phyloP scores from a whole-genome alignment of 2,888 invertebrate species.

The Meganola albula region DNA sequence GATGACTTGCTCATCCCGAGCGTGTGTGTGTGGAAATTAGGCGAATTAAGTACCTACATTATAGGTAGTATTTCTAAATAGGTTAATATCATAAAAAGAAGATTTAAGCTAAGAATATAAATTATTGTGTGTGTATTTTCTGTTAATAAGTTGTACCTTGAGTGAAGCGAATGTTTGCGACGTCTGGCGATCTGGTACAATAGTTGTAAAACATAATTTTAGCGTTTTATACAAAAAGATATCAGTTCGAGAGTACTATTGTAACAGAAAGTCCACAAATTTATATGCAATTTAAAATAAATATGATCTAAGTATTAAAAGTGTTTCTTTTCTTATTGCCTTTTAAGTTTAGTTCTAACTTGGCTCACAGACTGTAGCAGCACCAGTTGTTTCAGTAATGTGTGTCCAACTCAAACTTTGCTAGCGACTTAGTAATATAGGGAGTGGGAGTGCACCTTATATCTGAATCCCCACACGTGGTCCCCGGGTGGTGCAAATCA shows the following conservation, averaged over 20 bases:
- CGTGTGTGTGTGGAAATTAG: conserved; percentile 60
- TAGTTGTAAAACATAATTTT: conserved; percentile 65
- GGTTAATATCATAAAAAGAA: conserved; percentile 60
- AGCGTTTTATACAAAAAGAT: conserved; percentile 73
- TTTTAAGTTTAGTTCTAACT: too few relatives aligned
- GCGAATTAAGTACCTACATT: conserved; percentile 62
- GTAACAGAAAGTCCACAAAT: conserved; percentile 77
- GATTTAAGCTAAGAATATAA: conserved; percentile 65
- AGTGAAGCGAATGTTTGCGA: conserved; percentile 49
- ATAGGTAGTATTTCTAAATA: conserved; percentile 65
- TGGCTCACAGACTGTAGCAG: too few relatives aligned
- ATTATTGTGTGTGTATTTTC: conserved; percentile 75
- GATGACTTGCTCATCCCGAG: conserved; percentile 36
- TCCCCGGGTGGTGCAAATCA: too few relatives aligned
- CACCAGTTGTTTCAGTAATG: too few relatives aligned
- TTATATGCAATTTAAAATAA: conserved; percentile 77
- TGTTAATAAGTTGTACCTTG: conserved; percentile 58
- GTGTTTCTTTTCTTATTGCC: conserved; percentile 52
- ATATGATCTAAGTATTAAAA: conserved; percentile 65
- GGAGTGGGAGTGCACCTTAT: too few relatives aligned
- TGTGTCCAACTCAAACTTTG: too few relatives aligned
- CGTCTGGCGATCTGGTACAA: conserved; percentile 61
- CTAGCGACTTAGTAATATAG: too few relatives aligned
- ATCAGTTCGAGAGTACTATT: conserved; percentile 72
- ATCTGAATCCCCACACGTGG: too few relatives aligned